Conservation (phyloP, 1,140 invertebrate genomes). For the Drosophila equinoxialis region DNA sequence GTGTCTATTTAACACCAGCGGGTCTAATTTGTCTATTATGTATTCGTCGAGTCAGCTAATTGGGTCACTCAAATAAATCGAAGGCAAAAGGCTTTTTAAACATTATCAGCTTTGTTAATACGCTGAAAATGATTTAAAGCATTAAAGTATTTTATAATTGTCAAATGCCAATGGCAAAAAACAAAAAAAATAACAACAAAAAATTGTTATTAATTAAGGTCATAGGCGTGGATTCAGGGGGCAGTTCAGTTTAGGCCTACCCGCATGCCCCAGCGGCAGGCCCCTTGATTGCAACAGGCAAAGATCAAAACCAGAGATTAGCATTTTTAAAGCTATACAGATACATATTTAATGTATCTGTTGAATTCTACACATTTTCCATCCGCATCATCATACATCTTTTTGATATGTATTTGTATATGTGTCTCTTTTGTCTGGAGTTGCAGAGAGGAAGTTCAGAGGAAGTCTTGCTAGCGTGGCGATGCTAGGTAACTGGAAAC, state of each 20-base stretch:
- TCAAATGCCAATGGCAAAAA: constrained; percentile 31
- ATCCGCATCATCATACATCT: too few relatives aligned
- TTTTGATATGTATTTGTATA: neutral
- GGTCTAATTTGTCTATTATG: constrained; percentile 31
- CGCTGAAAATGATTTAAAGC: constrained; percentile 48
- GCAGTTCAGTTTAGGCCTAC: constrained; percentile 7
- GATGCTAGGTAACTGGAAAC: too few relatives aligned
- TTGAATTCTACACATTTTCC: neutral
- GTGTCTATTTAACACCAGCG: constrained; percentile 39
- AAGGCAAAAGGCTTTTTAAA: constrained; percentile 31
- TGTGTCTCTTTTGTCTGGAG: neutral
- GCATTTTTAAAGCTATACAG: neutral
- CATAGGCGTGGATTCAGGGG: constrained; percentile 34
- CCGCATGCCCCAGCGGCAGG: constrained; percentile 42
- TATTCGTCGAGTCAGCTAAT: constrained; percentile 21
- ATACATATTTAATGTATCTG: neutral
- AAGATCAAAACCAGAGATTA: neutral
- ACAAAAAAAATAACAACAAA: too few relatives aligned
- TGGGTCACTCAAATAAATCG: constrained; percentile 31
- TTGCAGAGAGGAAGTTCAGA: too few relatives aligned
- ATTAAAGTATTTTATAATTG: constrained; percentile 48
- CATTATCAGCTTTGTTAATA: constrained; percentile 35
- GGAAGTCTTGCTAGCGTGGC: too few relatives aligned
- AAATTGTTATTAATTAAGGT: constrained; percentile 56
- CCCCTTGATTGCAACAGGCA: neutral